A percentile compares a stretch with the other conserved stretches of the same genome.
Conservation (phyloP, 2,113 vertebrate genomes). For the Ptilonorhynchus violaceus region DNA sequence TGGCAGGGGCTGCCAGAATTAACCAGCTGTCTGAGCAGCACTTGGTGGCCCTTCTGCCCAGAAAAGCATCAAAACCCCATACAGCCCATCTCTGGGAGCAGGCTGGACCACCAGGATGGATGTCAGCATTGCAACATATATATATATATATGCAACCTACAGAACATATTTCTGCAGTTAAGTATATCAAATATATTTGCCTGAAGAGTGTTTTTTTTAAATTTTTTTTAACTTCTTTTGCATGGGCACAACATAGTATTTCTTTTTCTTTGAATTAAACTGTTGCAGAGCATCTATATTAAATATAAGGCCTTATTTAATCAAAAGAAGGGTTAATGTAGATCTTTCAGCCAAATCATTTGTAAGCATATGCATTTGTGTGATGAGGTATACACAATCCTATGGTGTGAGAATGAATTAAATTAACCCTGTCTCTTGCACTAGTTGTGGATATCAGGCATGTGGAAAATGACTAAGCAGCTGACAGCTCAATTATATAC, state of each 20-base stretch:
- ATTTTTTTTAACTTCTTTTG: background rate
- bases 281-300: background rate
- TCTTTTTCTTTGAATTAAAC: background rate
- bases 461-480: background rate
- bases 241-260: background rate
- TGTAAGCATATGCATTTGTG: background rate
- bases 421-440: background rate
- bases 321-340: background rate
- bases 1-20: background rate
- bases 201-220: background rate
- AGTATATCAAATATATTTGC: background rate
- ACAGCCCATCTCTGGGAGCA: background rate
- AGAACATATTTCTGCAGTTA: background rate
- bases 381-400: background rate
- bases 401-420: background rate
- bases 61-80: background rate
- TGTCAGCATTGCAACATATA: background rate
- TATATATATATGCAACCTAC: background rate
- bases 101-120: background rate
- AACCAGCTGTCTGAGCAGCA: background rate
- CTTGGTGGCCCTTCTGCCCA: background rate
- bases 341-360: background rate
- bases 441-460: background rate
- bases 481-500: background rate
- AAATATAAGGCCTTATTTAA: background rate